phyloP scores from a whole-genome alignment of 1,140 invertebrate genomes.

The Radopholus similis region DNA sequence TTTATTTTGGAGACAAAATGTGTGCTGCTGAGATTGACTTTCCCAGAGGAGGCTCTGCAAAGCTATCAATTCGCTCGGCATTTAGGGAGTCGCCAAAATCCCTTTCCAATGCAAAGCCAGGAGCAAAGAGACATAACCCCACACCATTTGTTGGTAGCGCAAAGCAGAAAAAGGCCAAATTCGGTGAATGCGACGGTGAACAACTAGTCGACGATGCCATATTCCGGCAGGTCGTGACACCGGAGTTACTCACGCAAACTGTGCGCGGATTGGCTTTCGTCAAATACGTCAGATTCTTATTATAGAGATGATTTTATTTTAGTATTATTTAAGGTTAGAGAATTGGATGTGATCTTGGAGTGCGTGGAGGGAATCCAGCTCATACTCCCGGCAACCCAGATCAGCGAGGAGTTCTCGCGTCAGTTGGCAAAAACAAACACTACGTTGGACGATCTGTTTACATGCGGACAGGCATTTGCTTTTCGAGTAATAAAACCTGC shows the following conservation, averaged over 20 bases:
- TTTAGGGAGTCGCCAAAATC: too few species aligned
- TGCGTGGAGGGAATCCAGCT: conserved; percentile 33
- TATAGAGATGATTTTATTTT: conserved; percentile 2
- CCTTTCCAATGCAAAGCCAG: too few species aligned
- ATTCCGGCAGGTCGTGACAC: conserved; percentile 34
- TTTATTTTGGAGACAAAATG: too few species aligned
- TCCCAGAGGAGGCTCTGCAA: too few species aligned
- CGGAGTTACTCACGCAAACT: conserved; percentile 38
- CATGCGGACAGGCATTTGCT: conserved; percentile 6
- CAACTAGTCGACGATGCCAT: conserved; percentile 28
- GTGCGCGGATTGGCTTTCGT: conserved; percentile 47
- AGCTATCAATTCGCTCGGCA: too few species aligned
- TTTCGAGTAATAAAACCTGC: neutral
- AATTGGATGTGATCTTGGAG: conserved; percentile 40
- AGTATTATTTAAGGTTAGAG: conserved; percentile 41
- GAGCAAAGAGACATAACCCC: too few species aligned
- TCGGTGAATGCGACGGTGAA: too few species aligned
- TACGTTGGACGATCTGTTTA: conserved; percentile 50
- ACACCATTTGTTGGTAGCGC: too few species aligned
- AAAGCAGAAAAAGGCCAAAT: conserved; percentile 32
- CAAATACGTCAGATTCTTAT: conserved; percentile 34
- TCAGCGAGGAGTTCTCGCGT: conserved; percentile 35
- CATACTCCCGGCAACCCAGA: conserved; percentile 25
- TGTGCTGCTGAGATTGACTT: too few species aligned
- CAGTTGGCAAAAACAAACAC: conserved; percentile 23